phyloP scores from a whole-genome alignment of 1,140 invertebrate species.

The Hylaeus volcanicus region DNA sequence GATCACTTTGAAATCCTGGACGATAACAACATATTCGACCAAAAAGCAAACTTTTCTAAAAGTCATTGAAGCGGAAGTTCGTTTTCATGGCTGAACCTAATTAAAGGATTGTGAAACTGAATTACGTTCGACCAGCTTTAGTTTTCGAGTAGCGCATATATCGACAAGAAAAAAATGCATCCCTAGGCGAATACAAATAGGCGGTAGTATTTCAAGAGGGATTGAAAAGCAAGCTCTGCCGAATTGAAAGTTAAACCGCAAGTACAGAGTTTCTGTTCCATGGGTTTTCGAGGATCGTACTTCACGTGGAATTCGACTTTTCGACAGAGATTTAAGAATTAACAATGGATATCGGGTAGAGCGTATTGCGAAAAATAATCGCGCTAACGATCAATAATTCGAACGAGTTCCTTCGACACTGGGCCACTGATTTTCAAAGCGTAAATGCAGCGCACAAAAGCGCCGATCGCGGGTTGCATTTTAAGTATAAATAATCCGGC shows the following conservation, averaged over 20 bases:
- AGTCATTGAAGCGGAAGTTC: neutral
- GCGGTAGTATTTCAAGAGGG: neutral
- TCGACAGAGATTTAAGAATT: neutral
- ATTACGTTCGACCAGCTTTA: neutral
- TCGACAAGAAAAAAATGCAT: neutral
- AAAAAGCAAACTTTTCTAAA: too few relatives aligned
- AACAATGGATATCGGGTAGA: too few relatives aligned
- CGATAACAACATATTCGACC: too few relatives aligned
- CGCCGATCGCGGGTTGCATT: conserved; percentile 39
- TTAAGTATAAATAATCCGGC: conserved; percentile 46
- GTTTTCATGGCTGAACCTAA: neutral
- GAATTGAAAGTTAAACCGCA: conserved; percentile 1
- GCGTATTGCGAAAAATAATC: neutral
- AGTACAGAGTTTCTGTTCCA: neutral
- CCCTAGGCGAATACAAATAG: neutral
- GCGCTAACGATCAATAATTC: conserved; percentile 3
- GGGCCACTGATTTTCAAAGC: conserved; percentile 13
- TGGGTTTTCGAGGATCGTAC: neutral
- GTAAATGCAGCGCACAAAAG: conserved; percentile 5
- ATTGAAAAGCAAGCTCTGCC: neutral
- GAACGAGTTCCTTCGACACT: neutral
- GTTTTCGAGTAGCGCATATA: conserved; percentile 1
- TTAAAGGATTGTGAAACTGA: conserved; percentile 16
- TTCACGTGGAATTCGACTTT: conserved; percentile 1
- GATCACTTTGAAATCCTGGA: too few relatives aligned